A percentile compares a stretch with the other conserved stretches of the same genome.
Evolutionary conservation across 2,113 vertebrate species (phyloP).

Genomic region (Laticauda colubrina): DNA sequence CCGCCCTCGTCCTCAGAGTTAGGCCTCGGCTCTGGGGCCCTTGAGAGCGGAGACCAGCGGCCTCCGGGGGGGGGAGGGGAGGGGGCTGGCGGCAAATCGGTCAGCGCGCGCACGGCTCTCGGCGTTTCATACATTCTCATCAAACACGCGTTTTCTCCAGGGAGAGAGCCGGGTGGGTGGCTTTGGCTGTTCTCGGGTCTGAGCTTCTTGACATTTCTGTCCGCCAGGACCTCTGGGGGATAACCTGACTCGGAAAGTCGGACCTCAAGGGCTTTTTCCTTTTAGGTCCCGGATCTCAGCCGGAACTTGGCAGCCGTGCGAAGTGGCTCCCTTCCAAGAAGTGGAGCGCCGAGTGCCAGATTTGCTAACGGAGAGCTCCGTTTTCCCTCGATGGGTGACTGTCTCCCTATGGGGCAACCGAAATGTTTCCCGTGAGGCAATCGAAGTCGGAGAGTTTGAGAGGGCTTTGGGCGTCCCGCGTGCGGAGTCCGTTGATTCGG

Average conservation of each 20-base stretch:
- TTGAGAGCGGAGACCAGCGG: not conserved
- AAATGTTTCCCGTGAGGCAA: too few relatives aligned
- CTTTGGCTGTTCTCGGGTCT: not conserved
- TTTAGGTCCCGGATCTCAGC: too few relatives aligned
- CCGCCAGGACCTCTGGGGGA: not conserved
- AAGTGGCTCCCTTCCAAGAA: too few relatives aligned
- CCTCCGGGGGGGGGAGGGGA: not conserved
- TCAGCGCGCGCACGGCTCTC: not conserved
- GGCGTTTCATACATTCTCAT: not conserved
- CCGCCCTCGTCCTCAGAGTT: not conserved
- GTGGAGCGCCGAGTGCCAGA: too few relatives aligned
- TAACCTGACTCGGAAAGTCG: not conserved
- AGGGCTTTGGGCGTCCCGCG: too few relatives aligned
- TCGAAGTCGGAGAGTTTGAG: too few relatives aligned
- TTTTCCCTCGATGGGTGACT: too few relatives aligned
- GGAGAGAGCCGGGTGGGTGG: not conserved
- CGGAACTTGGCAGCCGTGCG: too few relatives aligned
- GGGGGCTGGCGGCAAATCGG: not conserved
- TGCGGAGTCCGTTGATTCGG: too few relatives aligned
- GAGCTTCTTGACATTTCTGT: not conserved
- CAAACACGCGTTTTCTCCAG: not conserved
- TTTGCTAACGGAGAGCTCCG: too few relatives aligned
- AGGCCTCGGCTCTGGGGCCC: not conserved
- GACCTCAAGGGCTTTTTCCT: too few relatives aligned
- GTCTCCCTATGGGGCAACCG: too few relatives aligned